Evolutionary conservation across 2,113 vertebrate species (phyloP).

Genomic region (Rhadina sibilatrix): DNA sequence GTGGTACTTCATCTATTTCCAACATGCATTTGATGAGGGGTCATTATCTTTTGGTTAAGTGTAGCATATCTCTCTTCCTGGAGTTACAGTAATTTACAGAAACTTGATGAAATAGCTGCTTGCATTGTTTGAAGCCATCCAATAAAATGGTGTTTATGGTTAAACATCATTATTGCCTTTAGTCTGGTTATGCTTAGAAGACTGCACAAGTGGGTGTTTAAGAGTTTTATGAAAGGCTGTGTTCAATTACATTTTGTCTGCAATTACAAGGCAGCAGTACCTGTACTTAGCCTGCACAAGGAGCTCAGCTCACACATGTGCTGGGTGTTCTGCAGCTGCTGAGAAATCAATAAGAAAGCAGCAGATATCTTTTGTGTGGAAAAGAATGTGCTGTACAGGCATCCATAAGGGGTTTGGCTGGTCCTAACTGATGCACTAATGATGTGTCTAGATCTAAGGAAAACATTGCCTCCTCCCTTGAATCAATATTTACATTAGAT

Average conservation of each 20-base stretch:
- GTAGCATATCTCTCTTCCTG: slow-evolving; percentile 6
- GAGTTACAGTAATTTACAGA: slow-evolving; percentile 48
- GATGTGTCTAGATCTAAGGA: neutral
- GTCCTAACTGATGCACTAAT: neutral
- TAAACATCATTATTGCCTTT: neutral
- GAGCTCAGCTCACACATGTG: neutral
- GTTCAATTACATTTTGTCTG: neutral
- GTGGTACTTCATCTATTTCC: slow-evolving; percentile 3
- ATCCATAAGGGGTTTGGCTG: neutral
- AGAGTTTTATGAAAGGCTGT: neutral
- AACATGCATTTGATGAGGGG: neutral
- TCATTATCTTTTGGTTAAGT: slow-evolving; percentile 49
- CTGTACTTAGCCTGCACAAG: neutral
- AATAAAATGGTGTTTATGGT: neutral
- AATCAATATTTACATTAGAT: neutral
- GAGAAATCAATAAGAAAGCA: neutral
- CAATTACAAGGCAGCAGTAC: neutral
- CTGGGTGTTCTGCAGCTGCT: neutral
- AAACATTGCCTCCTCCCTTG: neutral
- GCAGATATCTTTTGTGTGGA: neutral
- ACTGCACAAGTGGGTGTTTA: neutral
- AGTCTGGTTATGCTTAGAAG: neutral
- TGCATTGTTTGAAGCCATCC: slow-evolving; percentile 14
- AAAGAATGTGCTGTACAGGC: neutral
- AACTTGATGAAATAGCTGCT: slow-evolving; percentile 37